Conservation (phyloP, 2,797 vertebrate species). For the Pangasius mekongensis region DNA sequence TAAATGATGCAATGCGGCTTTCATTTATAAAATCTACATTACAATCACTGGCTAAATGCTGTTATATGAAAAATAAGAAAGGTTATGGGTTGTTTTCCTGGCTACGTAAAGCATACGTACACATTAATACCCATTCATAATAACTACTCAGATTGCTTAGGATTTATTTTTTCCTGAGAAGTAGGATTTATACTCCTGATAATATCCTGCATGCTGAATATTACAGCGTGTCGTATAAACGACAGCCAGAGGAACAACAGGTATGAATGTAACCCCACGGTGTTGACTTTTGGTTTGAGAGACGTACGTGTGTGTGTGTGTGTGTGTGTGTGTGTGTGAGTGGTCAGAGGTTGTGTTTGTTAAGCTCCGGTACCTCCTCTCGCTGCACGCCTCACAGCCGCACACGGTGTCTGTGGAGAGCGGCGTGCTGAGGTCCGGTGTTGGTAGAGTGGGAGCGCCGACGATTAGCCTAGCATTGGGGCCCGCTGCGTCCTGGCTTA, state of each 20-base stretch:
- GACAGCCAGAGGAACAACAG: background rate
- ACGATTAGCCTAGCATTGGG: constrained; percentile 79
- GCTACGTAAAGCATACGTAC: background rate
- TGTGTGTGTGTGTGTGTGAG: background rate
- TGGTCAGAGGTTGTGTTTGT: background rate
- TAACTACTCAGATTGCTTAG: background rate
- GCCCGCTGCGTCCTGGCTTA: constrained; percentile 81
- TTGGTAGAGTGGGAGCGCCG: constrained; percentile 82
- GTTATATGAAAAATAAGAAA: too few relatives aligned
- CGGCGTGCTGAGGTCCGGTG: constrained; percentile 79
- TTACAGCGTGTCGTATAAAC: background rate
- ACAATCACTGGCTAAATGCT: too few relatives aligned
- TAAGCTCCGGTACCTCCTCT: constrained; percentile 81
- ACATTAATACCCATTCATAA: background rate
- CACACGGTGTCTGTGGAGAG: constrained; percentile 84
- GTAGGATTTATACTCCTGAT: background rate
- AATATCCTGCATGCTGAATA: background rate
- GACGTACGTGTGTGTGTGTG: background rate
- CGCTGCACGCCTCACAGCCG: constrained; percentile 92
- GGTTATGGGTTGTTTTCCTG: background rate
- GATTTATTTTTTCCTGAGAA: background rate
- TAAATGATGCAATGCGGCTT: too few relatives aligned
- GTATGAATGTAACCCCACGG: background rate
- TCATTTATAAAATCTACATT: too few relatives aligned
- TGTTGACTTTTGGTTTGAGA: background rate